Percentiles rank a stretch among this genome's conserved stretches.
Conservation (phyloP, 1,140 invertebrate species). For the Drosophila tsacasi region DNA sequence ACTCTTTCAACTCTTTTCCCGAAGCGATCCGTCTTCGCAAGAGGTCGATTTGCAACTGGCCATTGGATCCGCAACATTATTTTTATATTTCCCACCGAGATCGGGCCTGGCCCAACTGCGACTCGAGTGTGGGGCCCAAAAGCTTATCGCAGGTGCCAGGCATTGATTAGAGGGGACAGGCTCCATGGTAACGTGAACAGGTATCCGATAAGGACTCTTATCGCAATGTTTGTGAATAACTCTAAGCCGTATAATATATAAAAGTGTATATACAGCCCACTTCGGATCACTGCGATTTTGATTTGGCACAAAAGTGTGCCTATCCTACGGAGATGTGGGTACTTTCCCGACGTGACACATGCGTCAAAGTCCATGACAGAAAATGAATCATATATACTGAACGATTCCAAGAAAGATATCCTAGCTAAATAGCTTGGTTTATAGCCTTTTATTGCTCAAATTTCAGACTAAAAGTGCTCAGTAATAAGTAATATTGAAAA, state of each 20-base stretch:
- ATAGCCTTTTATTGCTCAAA: neutral
- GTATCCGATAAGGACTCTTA: slow-evolving; percentile 28
- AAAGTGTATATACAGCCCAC: neutral
- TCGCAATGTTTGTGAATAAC: slow-evolving; percentile 5
- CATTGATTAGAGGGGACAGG: neutral
- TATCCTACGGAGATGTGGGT: neutral
- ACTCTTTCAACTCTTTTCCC: neutral
- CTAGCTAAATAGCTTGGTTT: neutral
- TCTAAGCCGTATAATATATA: neutral
- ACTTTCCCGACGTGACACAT: slow-evolving; percentile 13
- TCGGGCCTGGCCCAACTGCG: slow-evolving; percentile 13
- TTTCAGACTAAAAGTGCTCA: neutral
- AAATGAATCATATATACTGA: slow-evolving; percentile 3
- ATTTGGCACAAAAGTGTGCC: slow-evolving; percentile 3
- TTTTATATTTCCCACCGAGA: slow-evolving; percentile 21
- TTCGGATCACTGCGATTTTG: neutral
- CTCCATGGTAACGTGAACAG: neutral
- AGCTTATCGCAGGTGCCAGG: slow-evolving; percentile 13
- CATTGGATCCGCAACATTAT: neutral
- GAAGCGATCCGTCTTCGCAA: slow-evolving; percentile 4
- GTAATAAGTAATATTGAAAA: neutral
- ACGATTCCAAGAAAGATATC: neutral
- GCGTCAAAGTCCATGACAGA: neutral
- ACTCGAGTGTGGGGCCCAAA: neutral
- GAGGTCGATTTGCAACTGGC: slow-evolving; percentile 31